Evolutionary conservation across 1,140 invertebrate genomes (phyloP).

Genomic region (Drosophila simulans): DNA sequence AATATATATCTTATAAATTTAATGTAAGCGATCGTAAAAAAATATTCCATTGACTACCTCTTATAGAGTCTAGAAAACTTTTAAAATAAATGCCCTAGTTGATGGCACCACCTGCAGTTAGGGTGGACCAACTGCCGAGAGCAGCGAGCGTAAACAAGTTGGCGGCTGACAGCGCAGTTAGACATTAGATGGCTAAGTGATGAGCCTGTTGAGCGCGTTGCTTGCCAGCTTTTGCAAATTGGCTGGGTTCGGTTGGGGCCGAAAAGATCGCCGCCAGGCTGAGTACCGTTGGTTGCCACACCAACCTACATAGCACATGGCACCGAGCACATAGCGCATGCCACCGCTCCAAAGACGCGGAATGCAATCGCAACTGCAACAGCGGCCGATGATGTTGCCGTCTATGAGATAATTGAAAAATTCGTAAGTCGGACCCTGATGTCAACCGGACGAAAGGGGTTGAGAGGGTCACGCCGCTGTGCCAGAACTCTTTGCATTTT

Average conservation of each 20-base stretch:
- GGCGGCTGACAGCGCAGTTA: constrained; percentile 74
- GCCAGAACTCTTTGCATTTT: constrained; percentile 62
- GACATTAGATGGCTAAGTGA: constrained; percentile 77
- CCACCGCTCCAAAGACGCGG: constrained; percentile 42
- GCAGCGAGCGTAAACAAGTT: constrained; percentile 71
- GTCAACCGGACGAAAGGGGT: constrained; percentile 45
- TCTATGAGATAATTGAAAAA: constrained; percentile 69
- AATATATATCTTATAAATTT: no score
- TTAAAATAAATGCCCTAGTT: constrained; percentile 8
- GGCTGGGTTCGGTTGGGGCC: constrained; percentile 37
- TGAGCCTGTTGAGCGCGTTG: constrained; percentile 63
- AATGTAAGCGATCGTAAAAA: no score
- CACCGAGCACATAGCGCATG: constrained; percentile 36
- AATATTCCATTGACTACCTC: no score
- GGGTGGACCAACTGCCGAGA: constrained; percentile 25
- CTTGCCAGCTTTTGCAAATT: constrained; percentile 70
- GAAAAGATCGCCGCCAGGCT: constrained; percentile 39
- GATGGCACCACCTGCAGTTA: constrained; percentile 9
- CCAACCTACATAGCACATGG: constrained; percentile 68
- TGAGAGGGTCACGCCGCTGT: constrained; percentile 56
- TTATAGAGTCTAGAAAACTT: neutral
- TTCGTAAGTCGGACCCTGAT: constrained; percentile 56
- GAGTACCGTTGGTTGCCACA: constrained; percentile 78
- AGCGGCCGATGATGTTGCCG: constrained; percentile 5
- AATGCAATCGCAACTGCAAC: constrained; percentile 50